phyloP scores from a whole-genome alignment of 2,113 vertebrate species.

The Takifugu flavidus region DNA sequence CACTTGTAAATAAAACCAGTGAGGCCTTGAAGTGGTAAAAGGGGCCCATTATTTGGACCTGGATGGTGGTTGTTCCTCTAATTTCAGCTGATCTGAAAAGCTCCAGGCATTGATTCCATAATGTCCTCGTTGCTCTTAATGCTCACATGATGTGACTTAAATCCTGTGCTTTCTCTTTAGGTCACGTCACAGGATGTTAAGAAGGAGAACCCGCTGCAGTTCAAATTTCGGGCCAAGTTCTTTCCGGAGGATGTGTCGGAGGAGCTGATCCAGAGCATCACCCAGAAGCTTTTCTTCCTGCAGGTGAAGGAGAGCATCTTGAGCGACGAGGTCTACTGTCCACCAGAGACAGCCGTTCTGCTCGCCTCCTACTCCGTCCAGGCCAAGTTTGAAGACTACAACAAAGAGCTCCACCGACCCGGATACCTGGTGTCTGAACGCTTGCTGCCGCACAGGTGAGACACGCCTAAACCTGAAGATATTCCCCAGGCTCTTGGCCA shows the following conservation, averaged over 20 bases:
- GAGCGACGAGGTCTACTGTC: constrained; percentile 92
- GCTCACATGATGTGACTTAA: background rate
- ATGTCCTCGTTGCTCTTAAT: background rate
- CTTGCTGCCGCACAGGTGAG: constrained; percentile 90
- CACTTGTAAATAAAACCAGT: no score
- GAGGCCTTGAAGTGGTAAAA: no score
- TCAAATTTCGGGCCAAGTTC: constrained; percentile 94
- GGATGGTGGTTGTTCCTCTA: background rate
- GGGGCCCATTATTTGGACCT: no score
- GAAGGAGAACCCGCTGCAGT: constrained; percentile 92
- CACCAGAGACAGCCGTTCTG: constrained; percentile 92
- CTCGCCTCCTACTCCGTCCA: constrained; percentile 94
- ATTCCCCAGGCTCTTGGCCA: no score
- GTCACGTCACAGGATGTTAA: constrained; percentile 90
- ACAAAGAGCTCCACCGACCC: constrained; percentile 81
- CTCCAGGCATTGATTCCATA: no score
- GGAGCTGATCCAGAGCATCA: constrained; percentile 95
- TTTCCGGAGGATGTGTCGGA: constrained; percentile 92
- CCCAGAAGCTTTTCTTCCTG: constrained; percentile 95
- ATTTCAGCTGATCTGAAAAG: background rate
- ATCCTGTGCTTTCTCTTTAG: constrained; percentile 58
- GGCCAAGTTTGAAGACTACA: constrained; percentile 94
- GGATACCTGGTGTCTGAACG: constrained; percentile 89
- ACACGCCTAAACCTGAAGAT: background rate
- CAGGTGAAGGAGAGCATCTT: constrained; percentile 93